A percentile compares a stretch with the other conserved stretches of the same genome.
Conservation (phyloP, 1,140 invertebrate species). For the Lepeophtheirus salmonis region DNA sequence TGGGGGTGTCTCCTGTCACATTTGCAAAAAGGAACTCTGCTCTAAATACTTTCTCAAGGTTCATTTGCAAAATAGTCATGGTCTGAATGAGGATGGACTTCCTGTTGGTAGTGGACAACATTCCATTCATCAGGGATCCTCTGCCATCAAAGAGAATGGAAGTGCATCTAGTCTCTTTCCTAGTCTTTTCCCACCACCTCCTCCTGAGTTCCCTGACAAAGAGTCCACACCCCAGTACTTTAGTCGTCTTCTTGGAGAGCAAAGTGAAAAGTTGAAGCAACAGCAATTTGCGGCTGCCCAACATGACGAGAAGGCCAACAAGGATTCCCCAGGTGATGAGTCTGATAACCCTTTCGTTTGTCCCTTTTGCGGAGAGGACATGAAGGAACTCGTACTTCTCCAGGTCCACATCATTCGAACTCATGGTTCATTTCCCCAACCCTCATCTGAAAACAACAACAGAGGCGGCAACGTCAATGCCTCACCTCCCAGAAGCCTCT, state of each 20-base stretch:
- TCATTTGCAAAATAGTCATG: slow-evolving; percentile 94
- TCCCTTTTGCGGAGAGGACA: slow-evolving; percentile 31
- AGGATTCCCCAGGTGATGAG: neutral
- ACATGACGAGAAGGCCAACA: neutral
- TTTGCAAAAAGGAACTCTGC: slow-evolving; percentile 90
- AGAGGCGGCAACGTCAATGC: slow-evolving; percentile 3
- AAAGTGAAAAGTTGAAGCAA: neutral
- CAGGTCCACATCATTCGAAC: slow-evolving; percentile 37
- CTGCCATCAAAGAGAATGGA: slow-evolving; percentile 30
- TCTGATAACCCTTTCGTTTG: slow-evolving; percentile 25
- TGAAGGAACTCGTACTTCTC: slow-evolving; percentile 32
- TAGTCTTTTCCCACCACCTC: slow-evolving; percentile 65
- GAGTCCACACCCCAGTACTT: slow-evolving; percentile 22
- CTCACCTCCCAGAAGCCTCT: too few species aligned
- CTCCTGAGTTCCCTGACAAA: slow-evolving; percentile 52
- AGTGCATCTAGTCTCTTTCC: slow-evolving; percentile 59
- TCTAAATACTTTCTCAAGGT: slow-evolving; percentile 92
- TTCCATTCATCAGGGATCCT: too few species aligned
- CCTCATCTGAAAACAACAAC: too few species aligned
- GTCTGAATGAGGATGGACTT: slow-evolving; percentile 50
- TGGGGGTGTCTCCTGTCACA: slow-evolving; percentile 80
- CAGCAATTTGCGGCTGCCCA: too few species aligned
- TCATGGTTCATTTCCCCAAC: slow-evolving; percentile 25
- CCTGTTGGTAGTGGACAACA: too few species aligned
- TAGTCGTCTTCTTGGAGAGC: slow-evolving; percentile 21